Evolutionary conservation across 2,113 vertebrate species (phyloP).

Genomic region (Natator depressus): DNA sequence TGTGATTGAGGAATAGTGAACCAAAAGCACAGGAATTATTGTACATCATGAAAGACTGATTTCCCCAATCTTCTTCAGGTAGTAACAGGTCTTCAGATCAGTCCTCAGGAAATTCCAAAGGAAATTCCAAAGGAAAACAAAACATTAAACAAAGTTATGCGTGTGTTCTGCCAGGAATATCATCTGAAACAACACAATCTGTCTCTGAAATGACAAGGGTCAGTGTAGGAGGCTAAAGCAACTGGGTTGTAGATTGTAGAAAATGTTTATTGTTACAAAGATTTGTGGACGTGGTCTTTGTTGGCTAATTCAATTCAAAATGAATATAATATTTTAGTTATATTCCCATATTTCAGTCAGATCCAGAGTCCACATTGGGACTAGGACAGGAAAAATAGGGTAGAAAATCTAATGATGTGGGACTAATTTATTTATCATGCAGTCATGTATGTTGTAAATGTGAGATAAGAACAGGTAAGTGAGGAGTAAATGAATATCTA

Average conservation of each 20-base stretch:
- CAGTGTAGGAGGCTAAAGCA: neutral
- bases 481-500: neutral
- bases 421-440: neutral
- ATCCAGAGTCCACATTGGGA: neutral
- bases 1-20: neutral
- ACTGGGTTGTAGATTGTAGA: neutral
- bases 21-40: neutral
- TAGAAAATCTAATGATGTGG: neutral
- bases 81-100: neutral
- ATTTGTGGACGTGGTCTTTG: neutral
- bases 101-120: neutral
- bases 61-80: neutral
- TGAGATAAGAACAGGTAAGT: neutral
- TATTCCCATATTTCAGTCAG: neutral
- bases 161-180: neutral
- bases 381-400: neutral
- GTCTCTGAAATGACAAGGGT: neutral
- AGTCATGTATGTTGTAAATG: neutral
- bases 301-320: neutral
- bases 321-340: neutral
- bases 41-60: neutral
- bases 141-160: neutral
- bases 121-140: conserved; percentile 5
- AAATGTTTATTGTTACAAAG: neutral
- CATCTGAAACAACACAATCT: neutral